Conservation (phyloP, 2,888 invertebrate genomes). For the Endotricha flammealis region DNA sequence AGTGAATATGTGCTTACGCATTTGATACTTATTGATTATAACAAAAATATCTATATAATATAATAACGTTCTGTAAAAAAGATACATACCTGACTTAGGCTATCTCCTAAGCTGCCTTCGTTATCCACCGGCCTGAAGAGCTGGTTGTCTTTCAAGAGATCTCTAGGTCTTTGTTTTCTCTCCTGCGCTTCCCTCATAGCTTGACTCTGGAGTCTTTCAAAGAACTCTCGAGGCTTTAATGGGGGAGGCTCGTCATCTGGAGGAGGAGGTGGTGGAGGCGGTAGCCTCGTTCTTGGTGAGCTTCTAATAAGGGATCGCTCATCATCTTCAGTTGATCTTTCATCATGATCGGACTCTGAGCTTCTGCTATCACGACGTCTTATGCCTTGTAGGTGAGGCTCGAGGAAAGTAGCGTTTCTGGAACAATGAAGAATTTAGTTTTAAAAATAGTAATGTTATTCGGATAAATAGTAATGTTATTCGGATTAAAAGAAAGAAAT, state of each 20-base stretch:
- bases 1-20: too few relatives aligned
- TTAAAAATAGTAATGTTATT: too few relatives aligned
- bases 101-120: conserved; percentile 69
- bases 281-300: conserved; percentile 64
- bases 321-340: conserved; percentile 70
- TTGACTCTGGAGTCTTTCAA: conserved; percentile 68
- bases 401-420: conserved; percentile 87
- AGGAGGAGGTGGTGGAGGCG: conserved; percentile 65
- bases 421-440: conserved; percentile 46
- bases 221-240: conserved; percentile 77
- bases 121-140: conserved; percentile 61
- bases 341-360: conserved; percentile 73
- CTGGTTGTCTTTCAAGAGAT: conserved; percentile 44
- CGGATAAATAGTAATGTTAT: too few relatives aligned
- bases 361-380: conserved; percentile 68
- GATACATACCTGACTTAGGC: conserved; percentile 68
- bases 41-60: too few relatives aligned
- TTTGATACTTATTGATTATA: too few relatives aligned
- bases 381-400: conserved; percentile 84
- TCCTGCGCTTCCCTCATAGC: conserved; percentile 68
- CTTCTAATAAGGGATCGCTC: conserved; percentile 63
- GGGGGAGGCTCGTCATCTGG: conserved; percentile 70
- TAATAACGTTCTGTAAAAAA: conserved; percentile 13
- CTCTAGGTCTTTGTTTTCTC: conserved; percentile 45
- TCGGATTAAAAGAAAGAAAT: too few relatives aligned